A percentile compares a stretch with the other conserved stretches of the same genome.
Evolutionary conservation across 1,140 invertebrate genomes (phyloP).

Genomic region (Drosophila repletoides): DNA sequence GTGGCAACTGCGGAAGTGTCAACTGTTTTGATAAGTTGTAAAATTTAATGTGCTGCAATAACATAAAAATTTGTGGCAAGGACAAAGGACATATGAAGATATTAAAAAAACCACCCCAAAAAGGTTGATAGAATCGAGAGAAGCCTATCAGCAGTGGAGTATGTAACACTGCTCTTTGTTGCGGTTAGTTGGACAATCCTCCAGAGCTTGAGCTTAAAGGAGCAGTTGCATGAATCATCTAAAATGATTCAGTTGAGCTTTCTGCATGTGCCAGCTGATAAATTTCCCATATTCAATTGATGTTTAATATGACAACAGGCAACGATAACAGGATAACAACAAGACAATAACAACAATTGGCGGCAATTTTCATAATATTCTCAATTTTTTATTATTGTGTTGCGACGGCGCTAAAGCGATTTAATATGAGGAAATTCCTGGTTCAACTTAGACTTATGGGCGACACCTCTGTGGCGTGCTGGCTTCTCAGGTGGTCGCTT

Average conservation of each 20-base stretch:
- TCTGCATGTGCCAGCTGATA: conserved; percentile 13
- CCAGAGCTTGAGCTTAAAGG: no score
- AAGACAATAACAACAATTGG: conserved; percentile 25
- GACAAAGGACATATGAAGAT: conserved; percentile 14
- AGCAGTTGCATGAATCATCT: no score
- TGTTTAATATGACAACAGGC: no score
- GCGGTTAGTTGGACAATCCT: no score
- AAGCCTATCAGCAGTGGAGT: not conserved
- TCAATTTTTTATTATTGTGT: not conserved
- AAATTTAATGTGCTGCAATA: conserved; percentile 72
- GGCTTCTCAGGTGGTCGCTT: conserved; percentile 57
- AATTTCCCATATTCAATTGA: conserved; percentile 16
- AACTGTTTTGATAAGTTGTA: conserved; percentile 75
- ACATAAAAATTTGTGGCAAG: conserved; percentile 68
- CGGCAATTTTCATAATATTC: not conserved
- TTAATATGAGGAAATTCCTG: conserved; percentile 5
- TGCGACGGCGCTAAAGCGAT: conserved; percentile 15
- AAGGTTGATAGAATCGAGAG: conserved; percentile 44
- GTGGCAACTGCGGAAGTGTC: conserved; percentile 38
- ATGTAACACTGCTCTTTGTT: not conserved
- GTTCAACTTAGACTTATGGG: not conserved
- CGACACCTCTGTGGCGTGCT: conserved; percentile 12
- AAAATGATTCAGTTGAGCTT: conserved; percentile 54
- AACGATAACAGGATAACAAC: conserved; percentile 24
- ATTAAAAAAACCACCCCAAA: conserved; percentile 35